Evolutionary conservation across 2,797 vertebrate genomes (phyloP), one percentile per base, ranked within the genome.

Genomic region (Tangara arthus): DNA sequence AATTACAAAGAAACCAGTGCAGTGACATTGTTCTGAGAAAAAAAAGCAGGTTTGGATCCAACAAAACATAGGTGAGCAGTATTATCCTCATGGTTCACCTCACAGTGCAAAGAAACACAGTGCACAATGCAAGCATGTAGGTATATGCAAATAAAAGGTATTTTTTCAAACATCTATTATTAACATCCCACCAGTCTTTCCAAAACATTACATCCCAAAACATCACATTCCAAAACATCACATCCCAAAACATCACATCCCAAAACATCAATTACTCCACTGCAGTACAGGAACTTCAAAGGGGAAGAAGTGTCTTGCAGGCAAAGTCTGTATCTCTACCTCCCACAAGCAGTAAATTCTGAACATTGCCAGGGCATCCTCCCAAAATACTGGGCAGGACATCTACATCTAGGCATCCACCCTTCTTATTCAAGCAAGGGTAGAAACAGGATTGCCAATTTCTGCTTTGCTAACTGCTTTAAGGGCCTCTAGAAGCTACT

Each of bases 181-280:
- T 91, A 90, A 52, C 6, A 5, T 41, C 16, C 30, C 50, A 50
- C 17, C 24, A n/a, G 28, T 53, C 63, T 47, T 90, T 56, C 79
- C 60, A 78, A 84, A 94, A 89, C 19, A 88, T 30, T 9, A 55
- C 34, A 61, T 69, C 47, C 24, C 34, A 87, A 64, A 26, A 89
- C 16, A 88, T 26, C 14, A 55, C 26, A 61, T 69, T 56, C 26
- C 34, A 87, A 64, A 26, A 90, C 21, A 34, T 32, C 28, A 55
- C 34, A 61, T 69, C 47, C 24, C 34, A 87, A 64, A 26, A 89
- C 16, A 88, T 26, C 14, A 55, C 26, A 61, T 69, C 64, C 26
- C 34, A 87, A 64, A 26, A 90, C 21, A 34, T 32, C 28, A 55
- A 47, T 78, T 80, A 89, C 11, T 78, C 15, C 30, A 59, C 18